Conservation (phyloP, 2,113 vertebrate species). For the Corythornis cristatus region DNA sequence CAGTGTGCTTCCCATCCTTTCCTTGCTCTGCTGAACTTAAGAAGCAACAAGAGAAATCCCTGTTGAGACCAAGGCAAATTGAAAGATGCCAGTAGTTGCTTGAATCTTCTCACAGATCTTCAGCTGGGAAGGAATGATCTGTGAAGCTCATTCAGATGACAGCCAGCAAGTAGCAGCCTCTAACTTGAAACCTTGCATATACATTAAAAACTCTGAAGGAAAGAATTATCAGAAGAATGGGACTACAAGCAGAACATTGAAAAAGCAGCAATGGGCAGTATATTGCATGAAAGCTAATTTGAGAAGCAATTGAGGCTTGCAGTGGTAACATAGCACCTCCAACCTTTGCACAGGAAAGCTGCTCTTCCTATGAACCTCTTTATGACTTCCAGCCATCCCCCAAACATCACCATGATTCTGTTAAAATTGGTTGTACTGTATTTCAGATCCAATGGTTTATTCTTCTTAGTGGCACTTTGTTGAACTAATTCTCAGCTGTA, state of each 20-base stretch:
- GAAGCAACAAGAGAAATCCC: slow-evolving; percentile 45
- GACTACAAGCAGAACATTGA: neutral
- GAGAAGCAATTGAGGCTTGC: neutral
- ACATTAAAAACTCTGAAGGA: neutral
- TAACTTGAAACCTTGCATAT: neutral
- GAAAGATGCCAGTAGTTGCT: neutral
- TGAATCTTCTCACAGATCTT: slow-evolving; percentile 12
- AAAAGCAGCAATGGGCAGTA: neutral
- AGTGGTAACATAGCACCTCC: neutral
- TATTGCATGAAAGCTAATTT: neutral
- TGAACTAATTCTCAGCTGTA: neutral
- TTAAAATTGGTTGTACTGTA: neutral
- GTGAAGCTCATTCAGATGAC: neutral
- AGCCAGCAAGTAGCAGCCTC: neutral
- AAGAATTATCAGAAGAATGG: neutral
- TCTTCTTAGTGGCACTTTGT: neutral
- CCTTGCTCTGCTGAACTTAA: slow-evolving; percentile 5
- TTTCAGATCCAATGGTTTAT: neutral
- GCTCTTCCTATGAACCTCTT: neutral
- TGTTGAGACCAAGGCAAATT: slow-evolving; percentile 29
- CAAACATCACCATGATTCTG: neutral
- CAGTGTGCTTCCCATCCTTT: slow-evolving; percentile 30
- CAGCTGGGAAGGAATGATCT: neutral
- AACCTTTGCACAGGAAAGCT: neutral
- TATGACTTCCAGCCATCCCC: neutral